phyloP scores from a whole-genome alignment of 1,140 invertebrate species.

The Drosophila persimilis region DNA sequence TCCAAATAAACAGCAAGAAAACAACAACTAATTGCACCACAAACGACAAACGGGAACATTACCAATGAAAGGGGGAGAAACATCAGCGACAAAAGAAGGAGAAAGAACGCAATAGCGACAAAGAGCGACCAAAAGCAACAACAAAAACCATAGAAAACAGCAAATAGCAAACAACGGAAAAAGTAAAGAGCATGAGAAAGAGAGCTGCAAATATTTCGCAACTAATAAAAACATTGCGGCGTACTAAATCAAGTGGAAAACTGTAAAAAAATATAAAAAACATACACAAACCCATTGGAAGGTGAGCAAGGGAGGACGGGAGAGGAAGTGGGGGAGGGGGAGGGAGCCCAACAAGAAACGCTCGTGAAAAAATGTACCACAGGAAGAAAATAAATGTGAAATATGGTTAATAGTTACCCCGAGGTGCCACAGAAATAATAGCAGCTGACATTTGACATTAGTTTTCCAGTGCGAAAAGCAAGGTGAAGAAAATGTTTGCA shows the following conservation, averaged over 20 bases:
- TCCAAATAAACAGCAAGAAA: constrained; percentile 54
- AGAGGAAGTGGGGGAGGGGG: neutral
- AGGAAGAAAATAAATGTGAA: constrained; percentile 42
- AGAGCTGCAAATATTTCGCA: constrained; percentile 63
- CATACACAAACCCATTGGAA: constrained; percentile 18
- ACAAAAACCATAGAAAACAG: neutral
- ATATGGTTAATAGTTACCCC: constrained; percentile 46
- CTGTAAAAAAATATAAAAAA: constrained; percentile 39
- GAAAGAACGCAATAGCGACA: constrained; percentile 10
- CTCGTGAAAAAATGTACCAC: neutral
- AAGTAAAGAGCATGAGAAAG: neutral
- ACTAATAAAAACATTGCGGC: constrained; percentile 73
- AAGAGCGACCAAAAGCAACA: neutral
- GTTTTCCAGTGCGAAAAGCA: constrained; percentile 28
- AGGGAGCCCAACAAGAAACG: neutral
- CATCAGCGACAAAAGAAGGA: neutral
- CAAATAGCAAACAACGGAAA: constrained; percentile 1
- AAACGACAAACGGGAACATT: constrained; percentile 51
- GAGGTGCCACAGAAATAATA: constrained; percentile 30
- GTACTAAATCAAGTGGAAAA: constrained; percentile 73
- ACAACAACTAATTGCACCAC: constrained; percentile 63
- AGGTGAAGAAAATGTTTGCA: constrained; percentile 7
- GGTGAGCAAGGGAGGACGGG: constrained; percentile 20
- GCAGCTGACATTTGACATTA: constrained; percentile 58
- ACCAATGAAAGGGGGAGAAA: constrained; percentile 45